phyloP scores from a whole-genome alignment of 2,113 vertebrate genomes.

The Pimephales promelas region DNA sequence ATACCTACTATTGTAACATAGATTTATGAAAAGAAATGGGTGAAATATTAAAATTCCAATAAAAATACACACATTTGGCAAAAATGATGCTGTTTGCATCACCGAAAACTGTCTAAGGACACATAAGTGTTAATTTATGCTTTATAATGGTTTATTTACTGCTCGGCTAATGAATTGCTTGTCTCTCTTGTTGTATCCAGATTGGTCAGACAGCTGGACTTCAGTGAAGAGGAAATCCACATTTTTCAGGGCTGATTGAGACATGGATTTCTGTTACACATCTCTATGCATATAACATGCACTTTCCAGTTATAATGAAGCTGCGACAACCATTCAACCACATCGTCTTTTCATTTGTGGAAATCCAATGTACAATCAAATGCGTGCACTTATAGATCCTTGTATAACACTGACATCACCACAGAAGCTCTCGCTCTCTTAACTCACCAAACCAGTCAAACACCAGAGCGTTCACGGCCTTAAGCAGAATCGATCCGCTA shows the following conservation, averaged over 20 bases:
- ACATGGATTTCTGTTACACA: neutral
- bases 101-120: too few species aligned
- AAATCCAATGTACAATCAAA: neutral
- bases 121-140: too few species aligned
- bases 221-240: constrained; percentile 72
- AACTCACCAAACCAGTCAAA: neutral
- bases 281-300: constrained; percentile 30
- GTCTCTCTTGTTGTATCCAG: constrained; percentile 52
- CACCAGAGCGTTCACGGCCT: neutral
- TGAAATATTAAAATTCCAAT: too few species aligned
- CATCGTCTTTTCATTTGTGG: neutral
- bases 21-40: too few species aligned
- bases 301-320: neutral
- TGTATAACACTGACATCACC: neutral
- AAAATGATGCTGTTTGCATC: too few species aligned
- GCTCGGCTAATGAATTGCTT: neutral
- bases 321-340: neutral
- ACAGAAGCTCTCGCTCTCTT: neutral
- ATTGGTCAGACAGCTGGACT: constrained; percentile 70
- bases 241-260: constrained; percentile 71
- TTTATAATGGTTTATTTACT: neutral
- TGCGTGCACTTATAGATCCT: neutral
- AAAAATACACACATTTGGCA: too few species aligned
- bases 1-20: too few species aligned
- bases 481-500: neutral